Base-by-base conservation (phyloP, 1,140 invertebrate species). In the Agrypnia vestita region DNA sequence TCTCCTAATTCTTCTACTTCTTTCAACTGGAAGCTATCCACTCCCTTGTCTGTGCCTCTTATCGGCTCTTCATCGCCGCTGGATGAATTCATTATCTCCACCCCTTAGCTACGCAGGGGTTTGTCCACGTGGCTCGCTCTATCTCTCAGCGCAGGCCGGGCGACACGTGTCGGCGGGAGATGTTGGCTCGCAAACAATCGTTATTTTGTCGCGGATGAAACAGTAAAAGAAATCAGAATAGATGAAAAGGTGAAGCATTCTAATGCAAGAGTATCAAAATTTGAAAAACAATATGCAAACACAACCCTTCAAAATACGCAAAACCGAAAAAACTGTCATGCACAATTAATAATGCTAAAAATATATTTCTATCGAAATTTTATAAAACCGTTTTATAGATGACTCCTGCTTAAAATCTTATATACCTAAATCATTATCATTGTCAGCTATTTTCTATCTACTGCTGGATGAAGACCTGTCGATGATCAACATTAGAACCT, bases 71-170 rank as follows among this genome's bases (percentile, higher is more conserved):
- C 61, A 64, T 64, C 61, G 25, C 61, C 35, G 67, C n/a, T 53
- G 69, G 1, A 53, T 73, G 69, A 55, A 73, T 73, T 51, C 69
- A 73, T 73, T 73, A 73, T 73, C 69, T 53, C 25, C 69, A 25
- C 69, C 47, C 47, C 46, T 53, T 21, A 6, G 17, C 17, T n/a
- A 53, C 43, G 25, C 44, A n/a, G 44, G n/a, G 69, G 10, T 47
- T 47, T n/a, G 51, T 73, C 69, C 69, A 55, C 69, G 69, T 25
- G 69, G 15, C 69, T n/a, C 19, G 51, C 47, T 21, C 47, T 73
- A 73, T 73, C 69, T 73, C 49, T 73, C 47, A 17, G 4, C 1
- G 19, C 69, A 73, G 69, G 15, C 25, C 11, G 0, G 10, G 10
- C n/a, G 47, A 0, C 67, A 71, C 67, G 67, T 71, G 67, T 19